These are phyloP conservation scores for Babyrousa celebensis DNA, from an alignment of 2,797 vertebrate genomes.

Conservation along the genomic window DNA sequence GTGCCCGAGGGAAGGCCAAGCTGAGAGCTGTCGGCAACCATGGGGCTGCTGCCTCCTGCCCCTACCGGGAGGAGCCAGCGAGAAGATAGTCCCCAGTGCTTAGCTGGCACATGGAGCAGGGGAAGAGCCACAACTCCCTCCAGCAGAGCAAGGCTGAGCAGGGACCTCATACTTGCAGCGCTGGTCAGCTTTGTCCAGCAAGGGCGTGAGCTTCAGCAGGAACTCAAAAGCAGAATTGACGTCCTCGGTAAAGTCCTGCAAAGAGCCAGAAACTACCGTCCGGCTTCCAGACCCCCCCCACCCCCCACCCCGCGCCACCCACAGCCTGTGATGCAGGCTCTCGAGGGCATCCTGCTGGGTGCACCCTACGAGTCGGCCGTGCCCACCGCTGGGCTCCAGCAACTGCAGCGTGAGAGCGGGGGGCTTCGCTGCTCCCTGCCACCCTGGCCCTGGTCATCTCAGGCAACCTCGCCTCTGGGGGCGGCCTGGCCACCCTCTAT, in stretches of 20 bases:
- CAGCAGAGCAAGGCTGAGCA: not conserved
- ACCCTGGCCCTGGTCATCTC: not conserved
- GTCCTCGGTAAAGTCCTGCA: conserved; percentile 97
- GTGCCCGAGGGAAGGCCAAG: not conserved
- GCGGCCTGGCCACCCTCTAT: too few relatives aligned
- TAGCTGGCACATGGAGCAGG: accelerated
- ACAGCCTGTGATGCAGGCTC: not conserved
- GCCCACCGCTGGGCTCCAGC: not conserved
- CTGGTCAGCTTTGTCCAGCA: conserved; percentile 98
- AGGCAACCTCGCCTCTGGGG: not conserved
- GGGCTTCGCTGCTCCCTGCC: not conserved
- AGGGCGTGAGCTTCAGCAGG: conserved; percentile 96
- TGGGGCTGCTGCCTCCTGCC: not conserved
- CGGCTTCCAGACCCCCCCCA: not conserved
- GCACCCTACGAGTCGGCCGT: not conserved
- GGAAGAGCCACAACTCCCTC: not conserved
- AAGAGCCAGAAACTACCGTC: conserved; percentile 67
- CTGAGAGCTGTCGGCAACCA: not conserved
- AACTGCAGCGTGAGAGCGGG: accelerated
- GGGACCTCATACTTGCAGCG: conserved; percentile 96
- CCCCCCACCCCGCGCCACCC: too few relatives aligned
- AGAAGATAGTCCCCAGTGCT: not conserved
- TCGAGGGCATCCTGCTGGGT: not conserved
- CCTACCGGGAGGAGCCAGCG: not conserved
- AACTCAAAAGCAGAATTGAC: conserved; percentile 97